Conservation (phyloP, 2,888 invertebrate genomes). For the Pyrrhosoma nymphula region DNA sequence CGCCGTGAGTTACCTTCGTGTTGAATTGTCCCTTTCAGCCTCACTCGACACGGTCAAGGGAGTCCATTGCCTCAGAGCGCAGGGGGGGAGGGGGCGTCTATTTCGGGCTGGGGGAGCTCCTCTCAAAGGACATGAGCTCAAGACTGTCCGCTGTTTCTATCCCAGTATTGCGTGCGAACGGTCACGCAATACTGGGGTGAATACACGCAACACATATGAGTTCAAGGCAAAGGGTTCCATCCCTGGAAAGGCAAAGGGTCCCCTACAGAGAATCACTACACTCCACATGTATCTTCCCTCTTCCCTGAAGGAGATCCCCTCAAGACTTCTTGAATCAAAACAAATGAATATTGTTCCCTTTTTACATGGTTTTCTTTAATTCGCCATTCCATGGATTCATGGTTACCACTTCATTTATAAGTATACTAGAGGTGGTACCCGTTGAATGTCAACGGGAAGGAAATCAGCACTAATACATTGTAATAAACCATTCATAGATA, state of each 20-base stretch:
- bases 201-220: too few relatives aligned
- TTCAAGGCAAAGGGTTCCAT: background rate
- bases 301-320: background rate
- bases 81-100: background rate
- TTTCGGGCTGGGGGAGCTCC: background rate
- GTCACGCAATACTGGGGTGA: too few relatives aligned
- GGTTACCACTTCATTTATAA: too few relatives aligned
- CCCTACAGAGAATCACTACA: background rate
- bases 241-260: background rate
- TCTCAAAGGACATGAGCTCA: background rate
- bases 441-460: too few relatives aligned
- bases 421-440: too few relatives aligned
- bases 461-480: too few relatives aligned
- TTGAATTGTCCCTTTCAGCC: background rate
- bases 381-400: background rate
- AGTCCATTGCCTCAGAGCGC: background rate
- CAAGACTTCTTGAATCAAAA: too few relatives aligned
- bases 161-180: background rate
- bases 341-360: too few relatives aligned
- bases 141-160: background rate
- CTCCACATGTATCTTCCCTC: background rate
- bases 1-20: background rate
- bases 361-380: too few relatives aligned
- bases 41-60: background rate
- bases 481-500: too few relatives aligned